These are phyloP conservation scores for Epiblema foenella DNA, from an alignment of 2,888 invertebrate species.

Conservation along the genomic window DNA sequence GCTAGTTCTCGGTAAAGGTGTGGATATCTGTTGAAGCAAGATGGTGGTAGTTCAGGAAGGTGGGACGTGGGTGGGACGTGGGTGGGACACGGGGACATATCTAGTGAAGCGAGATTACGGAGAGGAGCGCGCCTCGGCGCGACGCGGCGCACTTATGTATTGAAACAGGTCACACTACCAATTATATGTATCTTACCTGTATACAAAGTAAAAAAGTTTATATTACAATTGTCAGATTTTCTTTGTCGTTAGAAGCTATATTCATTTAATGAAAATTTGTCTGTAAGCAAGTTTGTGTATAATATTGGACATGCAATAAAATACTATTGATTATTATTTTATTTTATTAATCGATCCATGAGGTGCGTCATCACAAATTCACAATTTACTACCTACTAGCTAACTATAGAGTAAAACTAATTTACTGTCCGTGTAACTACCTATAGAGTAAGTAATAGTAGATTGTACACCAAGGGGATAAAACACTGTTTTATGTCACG, in stretches of 20 bases:
- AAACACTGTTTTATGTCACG: too few relatives aligned
- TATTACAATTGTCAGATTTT: not conserved
- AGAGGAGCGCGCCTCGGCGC: too few relatives aligned
- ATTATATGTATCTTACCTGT: not conserved
- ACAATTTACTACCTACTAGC: too few relatives aligned
- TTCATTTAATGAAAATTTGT: constrained; percentile 15
- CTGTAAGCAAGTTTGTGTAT: constrained; percentile 41
- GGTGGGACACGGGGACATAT: not conserved
- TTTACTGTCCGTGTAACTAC: too few relatives aligned
- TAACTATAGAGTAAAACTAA: too few relatives aligned
- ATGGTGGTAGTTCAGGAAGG: not conserved
- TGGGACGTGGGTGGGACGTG: not conserved
- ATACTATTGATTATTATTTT: constrained; percentile 20
- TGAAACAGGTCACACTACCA: not conserved
- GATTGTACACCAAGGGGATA: too few relatives aligned
- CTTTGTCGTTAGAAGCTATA: not conserved
- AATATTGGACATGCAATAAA: constrained; percentile 24
- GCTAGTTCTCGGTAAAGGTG: too few relatives aligned
- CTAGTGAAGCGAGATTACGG: not conserved
- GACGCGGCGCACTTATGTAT: not conserved
- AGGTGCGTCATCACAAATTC: not conserved
- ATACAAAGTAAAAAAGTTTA: not conserved
- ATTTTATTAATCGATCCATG: not conserved
- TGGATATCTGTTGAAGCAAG: not conserved
- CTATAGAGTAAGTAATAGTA: too few relatives aligned